phyloP scores from a whole-genome alignment of 1,140 invertebrate genomes.

The Neodiprion lecontei region DNA sequence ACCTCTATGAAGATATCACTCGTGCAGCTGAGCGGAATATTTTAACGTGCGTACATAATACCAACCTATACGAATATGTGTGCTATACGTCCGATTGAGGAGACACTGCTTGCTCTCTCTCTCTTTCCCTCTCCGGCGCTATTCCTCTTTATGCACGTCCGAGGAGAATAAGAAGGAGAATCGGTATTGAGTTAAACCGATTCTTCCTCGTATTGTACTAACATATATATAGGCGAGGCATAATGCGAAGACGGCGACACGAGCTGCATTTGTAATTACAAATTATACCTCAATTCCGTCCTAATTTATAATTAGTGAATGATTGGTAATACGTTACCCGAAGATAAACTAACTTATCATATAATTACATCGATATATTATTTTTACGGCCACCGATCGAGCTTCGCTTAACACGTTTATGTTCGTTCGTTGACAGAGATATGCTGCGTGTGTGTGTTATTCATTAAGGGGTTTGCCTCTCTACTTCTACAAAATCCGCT shows the following conservation, averaged over 20 bases:
- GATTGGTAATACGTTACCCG: background rate
- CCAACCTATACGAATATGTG: background rate
- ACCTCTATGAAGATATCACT: conserved; percentile 53
- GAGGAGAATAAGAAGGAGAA: background rate
- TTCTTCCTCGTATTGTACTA: background rate
- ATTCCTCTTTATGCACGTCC: background rate
- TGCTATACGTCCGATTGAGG: background rate
- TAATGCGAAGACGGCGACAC: background rate
- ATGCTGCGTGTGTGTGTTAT: no score
- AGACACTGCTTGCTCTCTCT: background rate
- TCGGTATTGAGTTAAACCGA: background rate
- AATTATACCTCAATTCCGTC: conserved; percentile 26
- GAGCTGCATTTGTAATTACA: conserved; percentile 30
- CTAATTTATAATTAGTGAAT: conserved; percentile 35
- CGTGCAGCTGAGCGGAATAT: conserved; percentile 40
- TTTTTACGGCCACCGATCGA: background rate
- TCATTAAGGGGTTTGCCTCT: no score
- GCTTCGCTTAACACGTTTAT: no score
- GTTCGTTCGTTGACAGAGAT: no score
- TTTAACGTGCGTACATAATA: conserved; percentile 31
- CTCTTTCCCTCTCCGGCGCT: background rate
- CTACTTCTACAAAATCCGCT: no score
- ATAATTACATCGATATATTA: conserved; percentile 12
- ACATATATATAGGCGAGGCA: background rate
- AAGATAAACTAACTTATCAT: background rate